These are phyloP conservation scores for Notechis scutatus DNA, from an alignment of 2,113 vertebrate species.

Conservation along the genomic window DNA sequence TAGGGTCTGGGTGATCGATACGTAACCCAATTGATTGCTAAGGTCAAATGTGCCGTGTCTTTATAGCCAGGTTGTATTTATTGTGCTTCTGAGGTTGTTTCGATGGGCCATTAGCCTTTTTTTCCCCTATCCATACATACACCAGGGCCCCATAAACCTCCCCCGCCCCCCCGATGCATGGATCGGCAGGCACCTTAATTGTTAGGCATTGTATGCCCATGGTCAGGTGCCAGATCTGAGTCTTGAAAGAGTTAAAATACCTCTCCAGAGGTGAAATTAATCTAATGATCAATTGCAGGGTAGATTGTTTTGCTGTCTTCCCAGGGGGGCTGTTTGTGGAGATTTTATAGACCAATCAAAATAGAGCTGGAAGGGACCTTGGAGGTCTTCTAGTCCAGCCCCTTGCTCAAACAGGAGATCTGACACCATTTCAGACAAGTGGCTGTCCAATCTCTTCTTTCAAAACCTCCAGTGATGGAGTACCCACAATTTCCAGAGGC, in stretches of 20 bases:
- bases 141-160: background rate
- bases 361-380: background rate
- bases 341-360: no score
- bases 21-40: slow-evolving; percentile 54
- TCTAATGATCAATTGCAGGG: background rate
- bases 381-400: background rate
- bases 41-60: slow-evolving; percentile 54
- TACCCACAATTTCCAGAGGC: background rate
- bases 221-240: background rate
- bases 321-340: no score
- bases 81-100: slow-evolving; percentile 15
- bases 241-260: background rate
- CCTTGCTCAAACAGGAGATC: background rate
- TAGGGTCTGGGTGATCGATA: slow-evolving; percentile 60
- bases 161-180: rapidly evolving
- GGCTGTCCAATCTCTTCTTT: background rate
- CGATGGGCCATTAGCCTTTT: background rate
- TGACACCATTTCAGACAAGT: background rate
- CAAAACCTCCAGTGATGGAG: background rate
- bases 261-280: background rate
- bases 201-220: rapidly evolving
- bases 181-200: background rate
- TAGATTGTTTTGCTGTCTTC: slow-evolving; percentile 1
- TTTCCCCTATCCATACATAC: slow-evolving; percentile 16
- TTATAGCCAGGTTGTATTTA: slow-evolving; percentile 50